These are phyloP conservation scores for Magallana nippona DNA, from an alignment of 2,888 invertebrate species.

Conservation along the genomic window DNA sequence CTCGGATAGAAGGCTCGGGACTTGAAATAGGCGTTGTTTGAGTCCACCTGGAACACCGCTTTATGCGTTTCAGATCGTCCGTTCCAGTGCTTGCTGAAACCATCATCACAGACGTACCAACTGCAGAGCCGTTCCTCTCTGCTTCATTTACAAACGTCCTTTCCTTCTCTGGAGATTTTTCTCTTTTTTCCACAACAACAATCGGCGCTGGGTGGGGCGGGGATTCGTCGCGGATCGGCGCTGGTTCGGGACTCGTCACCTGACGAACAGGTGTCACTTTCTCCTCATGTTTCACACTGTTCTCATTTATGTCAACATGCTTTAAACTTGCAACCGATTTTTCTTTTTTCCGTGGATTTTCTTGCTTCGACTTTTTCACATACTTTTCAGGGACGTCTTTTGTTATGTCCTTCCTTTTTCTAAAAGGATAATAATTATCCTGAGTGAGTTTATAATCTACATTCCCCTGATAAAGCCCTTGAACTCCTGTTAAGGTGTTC, in stretches of 20 bases:
- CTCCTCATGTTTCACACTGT: not conserved
- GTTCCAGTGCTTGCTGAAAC: constrained; percentile 1
- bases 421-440: constrained; percentile 28
- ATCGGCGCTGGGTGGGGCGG: constrained; percentile 4
- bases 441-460: constrained; percentile 28
- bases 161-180: constrained; percentile 4
- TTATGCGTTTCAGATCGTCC: constrained; percentile 11
- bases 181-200: not conserved
- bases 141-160: constrained; percentile 1
- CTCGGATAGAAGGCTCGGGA: constrained; percentile 21
- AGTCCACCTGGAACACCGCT: constrained; percentile 20
- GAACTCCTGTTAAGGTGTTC: not conserved
- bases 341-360: not conserved
- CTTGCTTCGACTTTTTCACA: not conserved
- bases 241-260: not conserved
- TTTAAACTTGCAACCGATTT: constrained; percentile 28
- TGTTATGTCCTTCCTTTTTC: not conserved
- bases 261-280: not conserved
- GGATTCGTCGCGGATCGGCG: not conserved
- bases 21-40: constrained; percentile 6
- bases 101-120: constrained; percentile 17
- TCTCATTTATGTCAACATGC: not conserved
- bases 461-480: not conserved
- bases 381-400: not conserved
- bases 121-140: not conserved